Percentiles rank a stretch among this genome's conserved stretches.
Conservation (phyloP, 2,888 invertebrate species). For the Tetramorium bicarinatum region DNA sequence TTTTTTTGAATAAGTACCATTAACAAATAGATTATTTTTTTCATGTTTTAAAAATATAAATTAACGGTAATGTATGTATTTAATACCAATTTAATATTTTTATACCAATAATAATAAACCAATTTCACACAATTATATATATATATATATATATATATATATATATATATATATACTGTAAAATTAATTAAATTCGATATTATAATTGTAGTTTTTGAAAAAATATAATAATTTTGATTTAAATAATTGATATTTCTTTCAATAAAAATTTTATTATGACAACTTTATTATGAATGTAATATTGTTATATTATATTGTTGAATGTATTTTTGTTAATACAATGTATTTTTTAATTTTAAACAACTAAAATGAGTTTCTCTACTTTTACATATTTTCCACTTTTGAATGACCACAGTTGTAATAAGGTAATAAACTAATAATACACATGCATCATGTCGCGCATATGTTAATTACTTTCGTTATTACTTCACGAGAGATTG, state of each 20-base stretch:
- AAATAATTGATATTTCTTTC: not conserved
- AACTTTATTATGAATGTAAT: not conserved
- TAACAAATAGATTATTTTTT: not conserved
- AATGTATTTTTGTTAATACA: not conserved
- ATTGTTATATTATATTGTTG: not conserved
- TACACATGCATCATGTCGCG: not conserved
- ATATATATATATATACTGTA: not conserved
- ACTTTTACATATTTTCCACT: not conserved
- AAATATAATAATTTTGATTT: not conserved
- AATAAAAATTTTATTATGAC: not conserved
- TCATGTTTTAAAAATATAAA: not conserved
- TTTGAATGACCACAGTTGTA: not conserved
- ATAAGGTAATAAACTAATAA: not conserved
- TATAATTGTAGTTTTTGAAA: not conserved
- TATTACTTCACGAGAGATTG: too few species aligned
- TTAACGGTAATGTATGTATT: not conserved
- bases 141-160: too few species aligned
- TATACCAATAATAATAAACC: not conserved
- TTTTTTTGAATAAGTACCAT: not conserved
- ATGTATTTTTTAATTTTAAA: not conserved
- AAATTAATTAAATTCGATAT: not conserved
- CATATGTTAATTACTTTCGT: not conserved
- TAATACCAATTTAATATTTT: conserved; percentile 15
- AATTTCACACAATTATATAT: not conserved
- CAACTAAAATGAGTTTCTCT: conserved; percentile 4